Evolutionary conservation across 2,113 vertebrate species (phyloP).

Genomic region (Sinocyclocheilus maitianheensis): DNA sequence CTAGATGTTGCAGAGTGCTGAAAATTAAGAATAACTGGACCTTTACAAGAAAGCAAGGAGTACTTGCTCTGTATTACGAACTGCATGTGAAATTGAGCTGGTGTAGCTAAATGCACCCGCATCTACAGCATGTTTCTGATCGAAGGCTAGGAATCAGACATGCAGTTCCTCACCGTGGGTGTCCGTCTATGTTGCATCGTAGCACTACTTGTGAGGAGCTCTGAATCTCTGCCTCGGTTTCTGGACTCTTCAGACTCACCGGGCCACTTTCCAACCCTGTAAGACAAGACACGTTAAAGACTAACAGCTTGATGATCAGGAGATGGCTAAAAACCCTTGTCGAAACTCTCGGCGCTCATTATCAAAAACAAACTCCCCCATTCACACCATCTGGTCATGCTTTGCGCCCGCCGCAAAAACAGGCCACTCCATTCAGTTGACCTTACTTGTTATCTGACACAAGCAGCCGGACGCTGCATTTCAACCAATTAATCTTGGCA

Average conservation of each 20-base stretch:
- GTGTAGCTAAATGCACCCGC: neutral
- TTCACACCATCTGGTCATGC: slow-evolving; percentile 47
- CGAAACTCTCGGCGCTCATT: neutral
- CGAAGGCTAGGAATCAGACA: neutral
- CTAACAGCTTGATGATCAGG: slow-evolving; percentile 1
- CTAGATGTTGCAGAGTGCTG: neutral
- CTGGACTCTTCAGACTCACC: slow-evolving; percentile 80
- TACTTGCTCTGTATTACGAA: neutral
- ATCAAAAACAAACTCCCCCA: slow-evolving; percentile 48
- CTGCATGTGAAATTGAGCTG: neutral
- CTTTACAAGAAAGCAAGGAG: neutral
- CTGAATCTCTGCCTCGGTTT: slow-evolving; percentile 76
- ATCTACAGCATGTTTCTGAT: neutral
- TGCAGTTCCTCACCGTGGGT: slow-evolving; percentile 80
- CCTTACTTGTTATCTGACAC: slow-evolving; percentile 54
- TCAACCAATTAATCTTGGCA: slow-evolving; percentile 62
- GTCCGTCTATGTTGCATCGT: slow-evolving; percentile 84
- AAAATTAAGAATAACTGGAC: neutral
- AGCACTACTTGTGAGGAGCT: slow-evolving; percentile 78
- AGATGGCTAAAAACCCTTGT: neutral
- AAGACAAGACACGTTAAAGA: slow-evolving; percentile 4
- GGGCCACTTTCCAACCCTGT: slow-evolving; percentile 84
- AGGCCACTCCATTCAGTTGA: slow-evolving; percentile 34
- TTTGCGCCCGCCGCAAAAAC: slow-evolving; percentile 37
- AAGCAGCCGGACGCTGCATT: slow-evolving; percentile 48